These are phyloP conservation scores for Clepsis dumicolana DNA, from an alignment of 2,888 invertebrate genomes.

Conservation along the genomic window DNA sequence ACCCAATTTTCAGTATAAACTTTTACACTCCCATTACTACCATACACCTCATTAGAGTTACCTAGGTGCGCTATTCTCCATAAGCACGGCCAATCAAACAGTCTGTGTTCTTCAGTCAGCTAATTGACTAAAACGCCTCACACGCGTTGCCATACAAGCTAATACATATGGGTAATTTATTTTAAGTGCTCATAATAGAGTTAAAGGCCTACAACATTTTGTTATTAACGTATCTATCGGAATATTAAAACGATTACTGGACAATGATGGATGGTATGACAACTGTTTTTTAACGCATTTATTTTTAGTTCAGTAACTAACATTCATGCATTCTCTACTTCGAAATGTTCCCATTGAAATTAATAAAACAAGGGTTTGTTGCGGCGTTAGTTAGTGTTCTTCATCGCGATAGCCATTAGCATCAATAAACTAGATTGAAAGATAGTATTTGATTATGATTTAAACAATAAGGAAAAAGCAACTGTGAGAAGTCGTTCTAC, in stretches of 20 bases:
- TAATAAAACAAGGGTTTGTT: background rate
- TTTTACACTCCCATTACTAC: constrained; percentile 19
- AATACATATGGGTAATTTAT: constrained; percentile 36
- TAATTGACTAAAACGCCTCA: constrained; percentile 30
- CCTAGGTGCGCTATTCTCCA: constrained; percentile 14
- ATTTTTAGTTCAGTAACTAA: constrained; percentile 9
- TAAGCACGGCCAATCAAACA: constrained; percentile 24
- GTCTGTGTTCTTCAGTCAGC: constrained; percentile 11
- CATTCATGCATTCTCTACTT: background rate
- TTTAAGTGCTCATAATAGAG: constrained; percentile 38
- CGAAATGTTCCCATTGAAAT: background rate
- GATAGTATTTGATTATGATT: constrained; percentile 40
- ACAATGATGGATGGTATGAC: constrained; percentile 70
- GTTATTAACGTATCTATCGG: constrained; percentile 59
- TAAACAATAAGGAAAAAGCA: constrained; percentile 41
- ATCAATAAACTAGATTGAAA: constrained; percentile 44
- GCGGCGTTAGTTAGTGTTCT: background rate
- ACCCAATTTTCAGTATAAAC: constrained; percentile 56
- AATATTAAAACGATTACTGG: constrained; percentile 64
- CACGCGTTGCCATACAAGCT: constrained; percentile 16
- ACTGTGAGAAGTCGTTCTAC: constrained; percentile 40
- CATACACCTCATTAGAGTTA: constrained; percentile 27
- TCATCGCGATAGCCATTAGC: constrained; percentile 45
- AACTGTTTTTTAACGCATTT: constrained; percentile 48
- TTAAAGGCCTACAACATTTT: constrained; percentile 43